Evolutionary conservation across 30 jellyfish, hydroid and myxozoan species (phyloP).

Genomic region (Calvadosia cruxmelitensis): DNA sequence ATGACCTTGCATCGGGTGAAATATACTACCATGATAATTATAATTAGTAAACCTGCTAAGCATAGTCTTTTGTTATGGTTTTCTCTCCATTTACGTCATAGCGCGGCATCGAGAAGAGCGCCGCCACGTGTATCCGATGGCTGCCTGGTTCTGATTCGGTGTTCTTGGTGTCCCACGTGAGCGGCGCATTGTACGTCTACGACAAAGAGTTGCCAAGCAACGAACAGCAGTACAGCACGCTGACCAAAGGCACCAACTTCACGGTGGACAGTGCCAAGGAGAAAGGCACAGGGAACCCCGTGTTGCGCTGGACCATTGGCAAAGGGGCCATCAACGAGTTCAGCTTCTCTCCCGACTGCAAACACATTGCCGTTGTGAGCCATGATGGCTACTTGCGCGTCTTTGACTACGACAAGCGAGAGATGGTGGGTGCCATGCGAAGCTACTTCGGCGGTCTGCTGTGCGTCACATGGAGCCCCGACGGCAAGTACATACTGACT

Average conservation of each 20-base stretch:
- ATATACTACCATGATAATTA: no score
- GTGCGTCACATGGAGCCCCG: conserved; percentile 96
- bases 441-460: conserved; percentile 87
- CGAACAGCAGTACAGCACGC: conserved; percentile 44
- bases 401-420: conserved; percentile 76
- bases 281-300: conserved; percentile 53
- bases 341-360: conserved; percentile 87
- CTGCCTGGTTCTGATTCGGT: conserved; percentile 78
- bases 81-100: conserved; percentile 8
- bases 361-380: conserved; percentile 70
- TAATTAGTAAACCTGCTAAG: no score
- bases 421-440: conserved; percentile 69
- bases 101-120: conserved; percentile 72
- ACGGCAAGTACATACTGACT: conserved; percentile 78
- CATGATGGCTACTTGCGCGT: conserved; percentile 88
- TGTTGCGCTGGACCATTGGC: conserved; percentile 76
- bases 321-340: conserved; percentile 64
- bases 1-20: no score
- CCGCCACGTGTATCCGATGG: conserved; percentile 88
- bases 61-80: background rate
- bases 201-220: conserved; percentile 56
- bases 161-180: conserved; percentile 66
- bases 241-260: conserved; percentile 51
- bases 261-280: conserved; percentile 49
- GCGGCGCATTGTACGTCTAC: conserved; percentile 65